These are phyloP conservation scores for Erinaceus europaeus DNA, from an alignment of 2,113 vertebrate species.

Conservation along the genomic window DNA sequence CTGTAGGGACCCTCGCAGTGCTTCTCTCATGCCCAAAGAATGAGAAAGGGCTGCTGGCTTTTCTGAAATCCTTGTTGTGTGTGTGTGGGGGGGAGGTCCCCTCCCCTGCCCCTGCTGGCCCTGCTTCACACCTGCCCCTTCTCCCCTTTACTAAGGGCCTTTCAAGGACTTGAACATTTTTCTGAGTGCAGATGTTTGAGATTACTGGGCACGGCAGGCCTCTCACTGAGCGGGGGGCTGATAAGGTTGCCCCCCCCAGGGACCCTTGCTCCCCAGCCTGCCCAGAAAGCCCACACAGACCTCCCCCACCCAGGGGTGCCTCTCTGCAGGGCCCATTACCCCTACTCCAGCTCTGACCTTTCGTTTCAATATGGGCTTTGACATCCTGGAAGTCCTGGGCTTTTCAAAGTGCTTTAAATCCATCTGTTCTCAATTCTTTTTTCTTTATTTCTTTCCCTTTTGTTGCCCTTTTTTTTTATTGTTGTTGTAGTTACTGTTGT, in stretches of 20 bases:
- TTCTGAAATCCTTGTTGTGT: not conserved
- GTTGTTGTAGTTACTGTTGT: too few species aligned
- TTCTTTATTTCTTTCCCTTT: too few species aligned
- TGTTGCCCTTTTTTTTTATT: too few species aligned
- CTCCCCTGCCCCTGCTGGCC: too few species aligned
- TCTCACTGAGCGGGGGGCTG: not conserved
- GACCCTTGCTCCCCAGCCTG: not conserved
- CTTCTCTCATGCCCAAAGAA: constrained; percentile 40
- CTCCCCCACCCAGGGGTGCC: not conserved
- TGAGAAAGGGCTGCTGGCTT: not conserved
- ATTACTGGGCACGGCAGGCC: not conserved
- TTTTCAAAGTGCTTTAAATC: constrained; percentile 38
- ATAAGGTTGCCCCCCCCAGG: too few species aligned
- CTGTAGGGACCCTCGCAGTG: constrained; percentile 31
- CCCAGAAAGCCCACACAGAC: not conserved
- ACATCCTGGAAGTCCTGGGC: not conserved
- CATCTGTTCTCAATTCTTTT: constrained; percentile 69
- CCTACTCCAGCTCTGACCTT: not conserved
- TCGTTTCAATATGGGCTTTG: not conserved
- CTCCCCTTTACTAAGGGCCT: not conserved
- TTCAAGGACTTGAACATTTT: not conserved
- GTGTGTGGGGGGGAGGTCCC: too few species aligned
- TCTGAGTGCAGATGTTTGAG: constrained; percentile 29
- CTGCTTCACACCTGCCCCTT: not conserved
- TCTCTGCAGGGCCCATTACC: not conserved